Conservation (phyloP, 2,797 vertebrate species). For the Ambastaia sidthimunki region DNA sequence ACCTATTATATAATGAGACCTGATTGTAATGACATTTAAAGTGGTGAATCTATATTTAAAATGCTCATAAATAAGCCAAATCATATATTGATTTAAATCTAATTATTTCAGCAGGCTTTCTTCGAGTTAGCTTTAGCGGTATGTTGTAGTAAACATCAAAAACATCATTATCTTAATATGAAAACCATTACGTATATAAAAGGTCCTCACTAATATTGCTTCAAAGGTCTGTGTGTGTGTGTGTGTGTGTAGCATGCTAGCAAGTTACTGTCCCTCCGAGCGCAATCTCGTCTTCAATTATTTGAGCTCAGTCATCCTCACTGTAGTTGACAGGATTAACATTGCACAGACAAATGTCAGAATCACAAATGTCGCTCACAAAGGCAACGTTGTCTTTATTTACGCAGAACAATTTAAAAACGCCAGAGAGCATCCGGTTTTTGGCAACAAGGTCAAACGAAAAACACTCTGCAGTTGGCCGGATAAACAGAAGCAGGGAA, state of each 20-base stretch:
- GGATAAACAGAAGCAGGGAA: constrained; percentile 23
- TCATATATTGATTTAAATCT: not conserved
- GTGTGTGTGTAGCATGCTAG: not conserved
- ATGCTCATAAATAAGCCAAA: too few relatives aligned
- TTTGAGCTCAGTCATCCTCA: constrained; percentile 66
- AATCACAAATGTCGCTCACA: constrained; percentile 60
- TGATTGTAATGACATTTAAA: not conserved
- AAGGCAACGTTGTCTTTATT: constrained; percentile 59
- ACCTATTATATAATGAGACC: not conserved
- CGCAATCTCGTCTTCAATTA: constrained; percentile 63
- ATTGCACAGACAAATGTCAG: constrained; percentile 67
- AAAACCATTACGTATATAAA: not conserved
- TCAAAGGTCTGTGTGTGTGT: constrained; percentile 30
- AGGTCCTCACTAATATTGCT: not conserved
- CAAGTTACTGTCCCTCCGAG: constrained; percentile 47
- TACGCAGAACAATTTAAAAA: constrained; percentile 60
- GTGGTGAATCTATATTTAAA: not conserved
- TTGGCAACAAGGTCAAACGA: constrained; percentile 34
- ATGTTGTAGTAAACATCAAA: not conserved
- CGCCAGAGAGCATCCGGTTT: constrained; percentile 33
- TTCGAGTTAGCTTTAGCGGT: not conserved
- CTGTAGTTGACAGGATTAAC: constrained; percentile 64
- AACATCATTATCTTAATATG: not conserved
- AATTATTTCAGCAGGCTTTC: not conserved
- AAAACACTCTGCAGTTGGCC: constrained; percentile 39